These are phyloP conservation scores for Regulus satrapa DNA, from an alignment of 2,113 vertebrate species.

Conservation along the genomic window DNA sequence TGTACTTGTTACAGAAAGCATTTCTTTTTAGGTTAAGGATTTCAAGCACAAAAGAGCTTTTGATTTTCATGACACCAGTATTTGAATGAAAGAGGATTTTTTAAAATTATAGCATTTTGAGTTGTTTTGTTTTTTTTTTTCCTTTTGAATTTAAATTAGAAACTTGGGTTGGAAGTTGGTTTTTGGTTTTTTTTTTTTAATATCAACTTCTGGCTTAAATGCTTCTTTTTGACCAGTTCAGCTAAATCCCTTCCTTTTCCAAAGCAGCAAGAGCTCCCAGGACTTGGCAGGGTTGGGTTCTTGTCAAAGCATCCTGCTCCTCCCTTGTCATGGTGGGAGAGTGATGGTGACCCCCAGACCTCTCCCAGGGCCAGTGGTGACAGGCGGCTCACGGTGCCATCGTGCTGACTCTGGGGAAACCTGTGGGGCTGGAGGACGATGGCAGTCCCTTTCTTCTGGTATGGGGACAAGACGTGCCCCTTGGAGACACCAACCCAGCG, in stretches of 20 bases:
- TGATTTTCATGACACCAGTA: not conserved
- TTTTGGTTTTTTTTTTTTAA: too few relatives aligned
- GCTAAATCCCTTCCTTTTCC: not conserved
- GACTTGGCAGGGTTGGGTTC: not conserved
- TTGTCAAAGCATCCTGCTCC: not conserved
- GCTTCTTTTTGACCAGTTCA: not conserved
- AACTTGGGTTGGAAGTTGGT: not conserved
- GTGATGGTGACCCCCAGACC: not conserved
- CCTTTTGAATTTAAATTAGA: not conserved
- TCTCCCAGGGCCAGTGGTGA: not conserved
- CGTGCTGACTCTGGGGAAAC: not conserved
- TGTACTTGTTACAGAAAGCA: not conserved
- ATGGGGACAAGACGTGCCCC: not conserved
- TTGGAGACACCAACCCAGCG: not conserved
- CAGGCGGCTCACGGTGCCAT: fast-evolving
- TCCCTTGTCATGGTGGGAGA: not conserved
- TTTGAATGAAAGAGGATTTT: not conserved
- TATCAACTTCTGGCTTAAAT: not conserved
- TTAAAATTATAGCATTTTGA: not conserved
- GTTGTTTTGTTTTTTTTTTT: too few relatives aligned
- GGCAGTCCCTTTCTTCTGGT: not conserved
- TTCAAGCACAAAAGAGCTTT: not conserved
- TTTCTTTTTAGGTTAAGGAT: not conserved
- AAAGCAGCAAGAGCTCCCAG: not conserved
- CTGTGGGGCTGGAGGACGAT: not conserved